Base-by-base conservation (phyloP, 35 echinoderm and acorn worm species). In the Chiridota heheva region DNA sequence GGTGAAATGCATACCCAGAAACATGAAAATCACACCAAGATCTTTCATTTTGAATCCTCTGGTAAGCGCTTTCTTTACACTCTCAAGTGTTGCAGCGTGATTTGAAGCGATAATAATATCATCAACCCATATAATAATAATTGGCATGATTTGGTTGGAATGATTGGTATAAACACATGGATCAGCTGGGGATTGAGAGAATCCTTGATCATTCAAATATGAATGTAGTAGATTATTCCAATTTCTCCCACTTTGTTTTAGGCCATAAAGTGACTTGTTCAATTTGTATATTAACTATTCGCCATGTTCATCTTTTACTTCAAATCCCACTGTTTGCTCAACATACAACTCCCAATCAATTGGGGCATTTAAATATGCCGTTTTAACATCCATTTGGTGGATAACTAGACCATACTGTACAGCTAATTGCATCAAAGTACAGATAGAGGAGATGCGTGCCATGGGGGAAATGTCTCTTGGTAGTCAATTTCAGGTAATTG, bases 321-420 rank as follows among this genome's bases (percentile, higher is more conserved):
- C 59, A 63, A 86, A 76, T 4, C 83, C 55, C 37, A 81, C 75
- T 2, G 57, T 39, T 77, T 86, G 83, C 34, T 86, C 58, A 53
- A 89, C 59, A 80, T 81, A 89, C 42, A 82, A 81, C 37, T 81
- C 86, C 45, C 6, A n/a, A 60, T 89, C 86, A 45, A 87, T 87
- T 39, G 84, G 84, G n/a, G 87, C 79, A 89, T 82, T 61, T 16
- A 82, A 39, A 76, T 89, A 89, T 1, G 67, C 78, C 26, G 69
- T 89, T 63, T 88, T 80, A 7, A 81, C 85, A 81, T 81, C 77
- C 86, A 81, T 81, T 81, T 89, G 86, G 24, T 82, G 77, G 26
- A 89, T 4, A 60, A 81, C 55, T 8, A 89, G 51, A 60, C 73
- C 42, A 60, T 76, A 32, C 36, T 86, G 70, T 32, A 38, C 82